These are phyloP conservation scores for Notiomystis cincta DNA, from an alignment of 2,113 vertebrate genomes.

Conservation along the genomic window DNA sequence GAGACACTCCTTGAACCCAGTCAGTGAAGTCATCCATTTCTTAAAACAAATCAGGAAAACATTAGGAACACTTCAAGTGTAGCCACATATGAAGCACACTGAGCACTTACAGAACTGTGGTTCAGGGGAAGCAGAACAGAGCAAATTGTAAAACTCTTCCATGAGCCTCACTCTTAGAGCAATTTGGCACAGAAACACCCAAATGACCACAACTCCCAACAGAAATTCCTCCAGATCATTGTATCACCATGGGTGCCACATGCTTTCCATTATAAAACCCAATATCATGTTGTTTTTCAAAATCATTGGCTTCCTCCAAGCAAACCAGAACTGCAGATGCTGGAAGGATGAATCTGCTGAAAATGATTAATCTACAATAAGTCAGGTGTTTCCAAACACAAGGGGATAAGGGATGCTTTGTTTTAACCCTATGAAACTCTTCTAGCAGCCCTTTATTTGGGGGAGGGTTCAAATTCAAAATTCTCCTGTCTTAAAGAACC, in stretches of 20 bases:
- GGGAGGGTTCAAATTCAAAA: not conserved
- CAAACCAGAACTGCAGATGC: not conserved
- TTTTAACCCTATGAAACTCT: not conserved
- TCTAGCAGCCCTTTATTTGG: not conserved
- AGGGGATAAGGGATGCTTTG: not conserved
- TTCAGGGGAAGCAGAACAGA: not conserved
- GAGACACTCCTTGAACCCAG: not conserved
- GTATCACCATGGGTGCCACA: not conserved
- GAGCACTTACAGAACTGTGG: not conserved
- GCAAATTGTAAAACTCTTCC: not conserved
- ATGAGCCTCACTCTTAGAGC: not conserved
- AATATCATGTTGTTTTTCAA: not conserved
- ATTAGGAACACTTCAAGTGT: not conserved
- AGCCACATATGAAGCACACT: not conserved
- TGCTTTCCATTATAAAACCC: not conserved
- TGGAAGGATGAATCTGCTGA: not conserved
- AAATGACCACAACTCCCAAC: not conserved
- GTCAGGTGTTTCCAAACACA: not conserved
- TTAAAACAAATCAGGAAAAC: not conserved
- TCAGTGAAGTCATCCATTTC: not conserved
- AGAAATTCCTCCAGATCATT: not conserved
- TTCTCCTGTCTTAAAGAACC: not conserved
- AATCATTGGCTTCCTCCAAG: not conserved
- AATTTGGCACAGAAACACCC: not conserved
- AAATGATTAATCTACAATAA: not conserved